Evolutionary conservation across 2,113 vertebrate genomes (phyloP).

Genomic region (Raja brachyura): DNA sequence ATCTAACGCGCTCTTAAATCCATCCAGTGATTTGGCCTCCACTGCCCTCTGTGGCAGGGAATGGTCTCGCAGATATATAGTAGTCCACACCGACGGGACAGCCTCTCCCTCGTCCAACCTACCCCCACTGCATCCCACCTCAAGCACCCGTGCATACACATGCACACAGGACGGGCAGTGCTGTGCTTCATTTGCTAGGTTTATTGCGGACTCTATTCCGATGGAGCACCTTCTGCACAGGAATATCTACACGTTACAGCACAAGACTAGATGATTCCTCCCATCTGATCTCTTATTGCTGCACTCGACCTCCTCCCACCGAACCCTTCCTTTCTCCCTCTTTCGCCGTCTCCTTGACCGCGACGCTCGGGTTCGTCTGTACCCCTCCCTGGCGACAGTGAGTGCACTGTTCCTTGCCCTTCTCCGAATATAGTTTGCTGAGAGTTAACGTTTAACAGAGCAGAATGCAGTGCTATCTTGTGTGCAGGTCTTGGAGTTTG

Average conservation of each 20-base stretch:
- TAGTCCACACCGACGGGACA: not conserved
- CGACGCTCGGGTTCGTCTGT: not conserved
- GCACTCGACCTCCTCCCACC: not conserved
- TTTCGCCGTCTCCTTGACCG: not conserved
- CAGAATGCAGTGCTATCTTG: not conserved
- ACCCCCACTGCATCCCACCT: not conserved
- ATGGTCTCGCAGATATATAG: too few species aligned
- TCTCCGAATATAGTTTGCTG: not conserved
- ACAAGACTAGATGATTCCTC: not conserved
- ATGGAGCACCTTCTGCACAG: not conserved
- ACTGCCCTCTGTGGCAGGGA: too few species aligned
- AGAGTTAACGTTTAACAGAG: not conserved
- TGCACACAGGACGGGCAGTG: not conserved
- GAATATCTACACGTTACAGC: not conserved
- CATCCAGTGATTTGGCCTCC: too few species aligned
- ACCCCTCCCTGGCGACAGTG: not conserved
- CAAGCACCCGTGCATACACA: too few species aligned
- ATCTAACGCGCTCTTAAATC: too few species aligned
- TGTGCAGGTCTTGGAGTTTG: not conserved
- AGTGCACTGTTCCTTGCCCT: not conserved
- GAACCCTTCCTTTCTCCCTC: not conserved
- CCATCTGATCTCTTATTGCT: not conserved
- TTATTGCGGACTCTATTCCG: not conserved
- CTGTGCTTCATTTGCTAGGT: not conserved
- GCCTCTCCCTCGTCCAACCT: not conserved